Evolutionary conservation across 2,888 invertebrate genomes (phyloP).

Genomic region (Adela reaumurella): DNA sequence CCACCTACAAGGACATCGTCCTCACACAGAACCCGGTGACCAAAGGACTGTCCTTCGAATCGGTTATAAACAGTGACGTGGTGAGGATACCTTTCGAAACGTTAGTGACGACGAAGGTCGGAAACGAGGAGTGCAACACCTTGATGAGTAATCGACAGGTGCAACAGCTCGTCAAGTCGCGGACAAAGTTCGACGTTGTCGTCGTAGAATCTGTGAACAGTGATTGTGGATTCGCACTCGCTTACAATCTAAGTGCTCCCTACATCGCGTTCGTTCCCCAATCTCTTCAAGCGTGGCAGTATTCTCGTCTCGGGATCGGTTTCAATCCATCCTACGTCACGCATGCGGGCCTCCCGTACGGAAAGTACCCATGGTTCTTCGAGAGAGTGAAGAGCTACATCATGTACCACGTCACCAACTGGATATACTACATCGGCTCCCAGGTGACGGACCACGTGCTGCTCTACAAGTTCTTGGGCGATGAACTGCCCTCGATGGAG

Average conservation of each 20-base stretch:
- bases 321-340: constrained; percentile 52
- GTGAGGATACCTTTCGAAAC: constrained; percentile 47
- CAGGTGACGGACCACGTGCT: constrained; percentile 43
- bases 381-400: constrained; percentile 39
- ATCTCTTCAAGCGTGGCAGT: constrained; percentile 53
- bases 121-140: constrained; percentile 46
- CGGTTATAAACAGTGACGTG: constrained; percentile 44
- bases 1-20: constrained; percentile 53
- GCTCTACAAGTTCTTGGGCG: constrained; percentile 46
- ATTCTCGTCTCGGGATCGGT: constrained; percentile 42
- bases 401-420: constrained; percentile 37
- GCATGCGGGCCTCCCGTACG: constrained; percentile 36
- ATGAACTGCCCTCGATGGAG: constrained; percentile 50
- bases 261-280: constrained; percentile 58
- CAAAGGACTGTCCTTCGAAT: constrained; percentile 44
- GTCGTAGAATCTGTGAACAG: constrained; percentile 71
- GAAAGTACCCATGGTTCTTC: constrained; percentile 43
- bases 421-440: constrained; percentile 45
- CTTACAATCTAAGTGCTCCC: constrained; percentile 63
- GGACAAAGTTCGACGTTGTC: constrained; percentile 63
- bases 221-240: constrained; percentile 68
- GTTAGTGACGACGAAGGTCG: constrained; percentile 41
- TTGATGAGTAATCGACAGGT: constrained; percentile 50
- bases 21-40: constrained; percentile 37
- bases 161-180: constrained; percentile 45